A percentile compares a stretch with the other conserved stretches of the same genome.
phyloP scores from a whole-genome alignment of 2,888 invertebrate genomes.

The Allolobophora icterica region DNA sequence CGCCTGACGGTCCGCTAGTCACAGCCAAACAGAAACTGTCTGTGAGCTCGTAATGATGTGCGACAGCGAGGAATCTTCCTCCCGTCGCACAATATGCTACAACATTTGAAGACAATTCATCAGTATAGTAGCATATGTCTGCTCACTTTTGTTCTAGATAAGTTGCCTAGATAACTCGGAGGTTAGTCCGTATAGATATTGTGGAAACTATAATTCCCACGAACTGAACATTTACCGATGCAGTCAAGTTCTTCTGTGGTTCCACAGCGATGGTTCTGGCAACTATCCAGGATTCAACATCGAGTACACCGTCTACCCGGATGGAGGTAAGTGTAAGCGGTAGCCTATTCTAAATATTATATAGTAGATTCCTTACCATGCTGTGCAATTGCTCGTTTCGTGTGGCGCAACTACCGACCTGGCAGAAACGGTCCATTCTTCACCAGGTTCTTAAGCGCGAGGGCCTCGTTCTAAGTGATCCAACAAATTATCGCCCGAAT shows the following conservation, averaged over 20 bases:
- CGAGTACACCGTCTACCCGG: neutral
- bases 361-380: no score
- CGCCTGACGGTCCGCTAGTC: no score
- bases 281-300: neutral
- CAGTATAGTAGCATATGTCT: no score
- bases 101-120: no score
- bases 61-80: no score
- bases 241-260: neutral
- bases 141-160: neutral
- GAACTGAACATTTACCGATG: neutral
- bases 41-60: no score
- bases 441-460: no score
- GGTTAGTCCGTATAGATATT: neutral
- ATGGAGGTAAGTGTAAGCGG: neutral
- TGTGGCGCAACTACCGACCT: neutral
- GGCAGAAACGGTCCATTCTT: no score
- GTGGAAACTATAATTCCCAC: neutral
- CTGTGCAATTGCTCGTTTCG: neutral
- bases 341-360: neutral
- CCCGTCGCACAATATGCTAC: no score
- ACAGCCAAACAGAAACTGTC: no score
- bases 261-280: neutral
- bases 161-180: conserved; percentile 1
- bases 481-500: no score
- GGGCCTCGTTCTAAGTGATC: no score